phyloP scores from a whole-genome alignment of 1,140 invertebrate genomes.

The Drosophila ironensis region DNA sequence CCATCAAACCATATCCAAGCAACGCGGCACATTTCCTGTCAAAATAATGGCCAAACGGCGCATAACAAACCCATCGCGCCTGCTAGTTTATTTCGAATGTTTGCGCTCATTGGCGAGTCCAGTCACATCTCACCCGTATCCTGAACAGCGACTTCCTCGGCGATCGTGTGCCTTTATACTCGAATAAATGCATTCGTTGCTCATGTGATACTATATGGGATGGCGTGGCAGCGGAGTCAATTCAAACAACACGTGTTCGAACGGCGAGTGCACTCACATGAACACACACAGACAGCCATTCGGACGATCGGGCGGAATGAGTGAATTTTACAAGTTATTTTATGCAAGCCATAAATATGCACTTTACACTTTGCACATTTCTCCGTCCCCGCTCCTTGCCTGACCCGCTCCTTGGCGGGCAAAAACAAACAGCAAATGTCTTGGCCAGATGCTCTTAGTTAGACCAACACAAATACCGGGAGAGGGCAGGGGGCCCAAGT shows the following conservation, averaged over 20 bases:
- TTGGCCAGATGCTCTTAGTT: constrained; percentile 73
- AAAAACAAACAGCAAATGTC: constrained; percentile 52
- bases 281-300: constrained; percentile 20
- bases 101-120: constrained; percentile 34
- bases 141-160: constrained; percentile 67
- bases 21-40: constrained; percentile 23
- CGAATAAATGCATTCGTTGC: neutral
- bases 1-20: constrained; percentile 17
- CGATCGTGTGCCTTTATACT: constrained; percentile 7
- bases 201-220: constrained; percentile 4
- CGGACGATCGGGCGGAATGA: constrained; percentile 39
- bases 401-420: neutral
- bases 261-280: constrained; percentile 57
- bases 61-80: constrained; percentile 16
- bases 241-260: constrained; percentile 60
- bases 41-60: constrained; percentile 23
- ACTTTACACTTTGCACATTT: constrained; percentile 78
- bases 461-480: constrained; percentile 62
- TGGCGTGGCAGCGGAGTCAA: neutral
- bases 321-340: constrained; percentile 79
- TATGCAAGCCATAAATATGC: constrained; percentile 80
- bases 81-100: constrained; percentile 22
- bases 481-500: neutral
- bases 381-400: constrained; percentile 4
- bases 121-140: constrained; percentile 58